These are phyloP conservation scores for Diadegma fenestrale DNA, from an alignment of 2,888 invertebrate species.

Conservation along the genomic window DNA sequence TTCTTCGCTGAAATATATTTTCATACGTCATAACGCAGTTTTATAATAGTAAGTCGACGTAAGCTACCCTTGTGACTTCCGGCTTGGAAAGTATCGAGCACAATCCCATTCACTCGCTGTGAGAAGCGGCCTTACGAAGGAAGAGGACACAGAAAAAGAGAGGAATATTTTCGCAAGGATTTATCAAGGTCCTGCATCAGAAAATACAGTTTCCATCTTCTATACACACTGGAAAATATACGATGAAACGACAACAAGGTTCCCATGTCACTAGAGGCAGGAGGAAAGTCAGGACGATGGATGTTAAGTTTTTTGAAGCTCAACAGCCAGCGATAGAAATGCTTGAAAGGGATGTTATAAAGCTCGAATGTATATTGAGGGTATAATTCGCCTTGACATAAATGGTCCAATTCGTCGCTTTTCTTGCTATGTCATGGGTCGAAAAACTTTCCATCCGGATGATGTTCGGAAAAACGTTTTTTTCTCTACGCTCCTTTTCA, in stretches of 20 bases:
- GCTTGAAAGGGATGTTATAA: conserved; percentile 26
- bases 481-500: background rate
- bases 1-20: background rate
- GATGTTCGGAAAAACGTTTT: background rate
- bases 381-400: conserved; percentile 24
- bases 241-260: background rate
- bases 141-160: background rate
- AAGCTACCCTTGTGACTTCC: background rate
- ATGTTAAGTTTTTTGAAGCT: conserved; percentile 31
- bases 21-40: background rate
- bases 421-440: conserved; percentile 17
- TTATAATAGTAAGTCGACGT: background rate
- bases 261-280: background rate
- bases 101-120: background rate
- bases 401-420: conserved; percentile 34
- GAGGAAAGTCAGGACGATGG: conserved; percentile 9
- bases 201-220: conserved; percentile 1
- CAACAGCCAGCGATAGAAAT: conserved; percentile 5
- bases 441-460: conserved; percentile 7
- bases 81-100: background rate
- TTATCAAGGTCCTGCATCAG: background rate
- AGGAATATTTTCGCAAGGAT: background rate
- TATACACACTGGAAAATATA: background rate
- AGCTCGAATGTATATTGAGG: background rate
- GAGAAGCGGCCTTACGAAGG: background rate